Evolutionary conservation across 2,113 vertebrate genomes (phyloP), one percentile per base, ranked within the genome.

Genomic region (Engraulis encrasicolus): DNA sequence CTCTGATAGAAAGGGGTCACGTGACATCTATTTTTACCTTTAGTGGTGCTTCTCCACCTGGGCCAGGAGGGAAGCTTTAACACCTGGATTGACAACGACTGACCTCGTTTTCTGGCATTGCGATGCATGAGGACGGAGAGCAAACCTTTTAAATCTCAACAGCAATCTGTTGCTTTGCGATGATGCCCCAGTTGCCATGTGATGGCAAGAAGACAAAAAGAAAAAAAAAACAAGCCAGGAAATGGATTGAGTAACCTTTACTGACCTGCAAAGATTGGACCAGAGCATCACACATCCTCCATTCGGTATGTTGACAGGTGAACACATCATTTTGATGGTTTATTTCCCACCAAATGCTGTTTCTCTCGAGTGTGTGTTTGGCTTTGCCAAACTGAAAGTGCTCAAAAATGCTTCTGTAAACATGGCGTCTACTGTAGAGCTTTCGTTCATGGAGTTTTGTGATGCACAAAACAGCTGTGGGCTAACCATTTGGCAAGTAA

Each of bases 31-130:
- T 74, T 74, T 74, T 74, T 27, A 66, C 23, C 54, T 66, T 66
- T 23, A 31, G 58, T n/a, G 58, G 27, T 12, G 27, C 19, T 74
- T 12, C 66, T 31, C 66, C 15, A 12, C n/a, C 58, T 14, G 23
- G n/a, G n/a, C n/a, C n/a, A n/a, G n/a, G n/a, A 14, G 58, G 23
- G 31, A 27, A 66, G 58, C 9, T 2, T 27, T 27, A 34, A 34
- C 66, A 74, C 66, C 66, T 74, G 66, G 66, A 74, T 74, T 74
- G 66, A 74, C 66, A 74, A 31, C 14, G 66, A 36, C 61, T 31
- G 66, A 74, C 66, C 66, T 74, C 66, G 17, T 74, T 74, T 74
- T 74, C 31, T 66, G 61, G 61, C 27, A 36, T 31, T 74, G 66
- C 12, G 66, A 34, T 74, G 12, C 66, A 74, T 31, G 31, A 34